These are phyloP conservation scores for Catotricha subobsoleta DNA, from an alignment of 2,888 invertebrate genomes.

Conservation along the genomic window DNA sequence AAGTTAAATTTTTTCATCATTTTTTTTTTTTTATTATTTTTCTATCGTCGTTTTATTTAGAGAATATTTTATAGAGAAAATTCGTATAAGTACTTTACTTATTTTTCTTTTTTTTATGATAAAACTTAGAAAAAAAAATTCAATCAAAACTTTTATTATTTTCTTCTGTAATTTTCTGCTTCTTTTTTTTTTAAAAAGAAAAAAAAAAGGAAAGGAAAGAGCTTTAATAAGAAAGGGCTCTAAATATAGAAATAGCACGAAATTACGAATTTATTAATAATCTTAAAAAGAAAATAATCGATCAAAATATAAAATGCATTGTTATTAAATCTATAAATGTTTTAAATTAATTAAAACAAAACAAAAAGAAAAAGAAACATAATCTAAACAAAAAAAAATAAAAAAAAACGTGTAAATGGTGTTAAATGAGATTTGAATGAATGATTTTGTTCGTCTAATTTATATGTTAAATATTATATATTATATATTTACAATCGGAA, in stretches of 20 bases:
- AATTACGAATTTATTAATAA: background rate
- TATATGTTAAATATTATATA: conserved; percentile 6
- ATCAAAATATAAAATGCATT: background rate
- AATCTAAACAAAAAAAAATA: no score
- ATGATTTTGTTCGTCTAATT: conserved; percentile 8
- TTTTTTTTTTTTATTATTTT: conserved; percentile 6
- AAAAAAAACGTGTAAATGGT: background rate
- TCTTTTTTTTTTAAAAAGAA: background rate
- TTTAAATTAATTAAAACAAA: no score
- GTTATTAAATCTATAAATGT: background rate
- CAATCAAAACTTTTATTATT: no score
- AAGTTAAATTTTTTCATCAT: conserved; percentile 1
- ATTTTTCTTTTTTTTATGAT: background rate
- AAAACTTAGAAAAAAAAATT: no score
- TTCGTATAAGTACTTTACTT: background rate
- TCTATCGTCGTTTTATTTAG: conserved; percentile 5
- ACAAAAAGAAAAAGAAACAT: no score
- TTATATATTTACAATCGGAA: conserved; percentile 2
- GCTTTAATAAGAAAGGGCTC: no score
- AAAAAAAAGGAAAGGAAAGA: background rate
- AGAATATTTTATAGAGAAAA: background rate
- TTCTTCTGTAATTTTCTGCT: background rate
- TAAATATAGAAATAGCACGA: no score
- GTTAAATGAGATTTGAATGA: conserved; percentile 4
- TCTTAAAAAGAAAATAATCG: background rate